Evolutionary conservation across 2,113 vertebrate genomes (phyloP), one percentile per base, ranked within the genome.

Genomic region (Pithys albifrons): DNA sequence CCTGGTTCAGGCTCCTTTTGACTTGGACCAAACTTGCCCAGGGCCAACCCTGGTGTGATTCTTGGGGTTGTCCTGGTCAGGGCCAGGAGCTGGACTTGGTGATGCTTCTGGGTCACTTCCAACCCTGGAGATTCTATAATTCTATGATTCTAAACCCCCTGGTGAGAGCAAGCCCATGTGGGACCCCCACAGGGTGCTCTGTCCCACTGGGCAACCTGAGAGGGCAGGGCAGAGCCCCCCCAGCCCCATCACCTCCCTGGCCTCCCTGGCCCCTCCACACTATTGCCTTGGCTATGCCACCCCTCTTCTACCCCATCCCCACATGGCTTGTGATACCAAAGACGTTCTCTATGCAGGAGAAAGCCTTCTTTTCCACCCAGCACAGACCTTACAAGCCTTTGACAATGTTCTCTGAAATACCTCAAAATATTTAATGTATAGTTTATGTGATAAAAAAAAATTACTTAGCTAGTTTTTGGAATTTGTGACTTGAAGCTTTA

Each of bases 381-480:
- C 98, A 98, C 98, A 98, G 98, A 99, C 98, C 98, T 96, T 98
- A 99, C 98, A 98, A 99, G 99, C 98, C 98, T 99, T 99, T 99
- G 99, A 99, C 99, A 99, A 99, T 99, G 99, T 98, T 99, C 99
- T 99, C 99, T 99, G 99, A 99, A 99, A 99, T 99, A 99, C 99
- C 99, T 99, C 99, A 99, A 99, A 94, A 99, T 98, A 98, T 99
- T 99, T 99, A 99, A 98, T 99, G 99, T 99, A 99, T 99, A 99
- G 98, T 99, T 99, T 99, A 99, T 99, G 99, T 99, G 99, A 99
- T 98, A 97, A 98, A 98, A 97, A 97, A 96, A 94, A 97, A 98
- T 97, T 96, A 98, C 99, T 99, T 99, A 99, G 99, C 98, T 99
- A 99, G 99, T 99, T 99, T 98, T 99, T 99, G 98, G 99, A 99